Evolutionary conservation across 2,888 invertebrate genomes (phyloP).

Genomic region (Lepeophtheirus nordmannii): DNA sequence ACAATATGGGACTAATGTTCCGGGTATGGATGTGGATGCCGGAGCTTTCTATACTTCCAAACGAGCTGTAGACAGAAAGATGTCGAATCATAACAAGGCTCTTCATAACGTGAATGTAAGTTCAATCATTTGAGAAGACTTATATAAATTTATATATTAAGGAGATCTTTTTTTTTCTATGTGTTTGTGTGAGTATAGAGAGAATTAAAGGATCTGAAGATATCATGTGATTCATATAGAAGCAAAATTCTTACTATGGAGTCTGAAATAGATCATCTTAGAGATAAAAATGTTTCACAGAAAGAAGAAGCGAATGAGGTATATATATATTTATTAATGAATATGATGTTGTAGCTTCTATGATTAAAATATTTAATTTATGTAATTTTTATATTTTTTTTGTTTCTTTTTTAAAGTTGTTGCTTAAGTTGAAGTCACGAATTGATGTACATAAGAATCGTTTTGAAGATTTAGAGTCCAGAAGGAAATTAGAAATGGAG

Average conservation of each 20-base stretch:
- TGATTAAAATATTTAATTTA: neutral
- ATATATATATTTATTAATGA: neutral
- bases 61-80: no score
- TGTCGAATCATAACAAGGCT: no score
- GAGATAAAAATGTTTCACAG: neutral
- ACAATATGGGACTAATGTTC: neutral
- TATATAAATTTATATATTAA: no score
- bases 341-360: neutral
- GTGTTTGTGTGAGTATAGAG: neutral
- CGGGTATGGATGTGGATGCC: neutral
- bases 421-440: neutral
- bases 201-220: neutral
- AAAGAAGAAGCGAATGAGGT: conserved; percentile 3
- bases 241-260: neutral
- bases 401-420: neutral
- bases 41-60: conserved; percentile 1
- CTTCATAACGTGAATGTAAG: no score
- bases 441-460: conserved; percentile 7
- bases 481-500: neutral
- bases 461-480: neutral
- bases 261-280: neutral
- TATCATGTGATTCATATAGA: neutral
- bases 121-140: no score
- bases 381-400: neutral
- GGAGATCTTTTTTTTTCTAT: neutral